Evolutionary conservation across 2,797 vertebrate species (phyloP), one percentile per base, ranked within the genome.

Genomic region (Novumbra hubbsi): DNA sequence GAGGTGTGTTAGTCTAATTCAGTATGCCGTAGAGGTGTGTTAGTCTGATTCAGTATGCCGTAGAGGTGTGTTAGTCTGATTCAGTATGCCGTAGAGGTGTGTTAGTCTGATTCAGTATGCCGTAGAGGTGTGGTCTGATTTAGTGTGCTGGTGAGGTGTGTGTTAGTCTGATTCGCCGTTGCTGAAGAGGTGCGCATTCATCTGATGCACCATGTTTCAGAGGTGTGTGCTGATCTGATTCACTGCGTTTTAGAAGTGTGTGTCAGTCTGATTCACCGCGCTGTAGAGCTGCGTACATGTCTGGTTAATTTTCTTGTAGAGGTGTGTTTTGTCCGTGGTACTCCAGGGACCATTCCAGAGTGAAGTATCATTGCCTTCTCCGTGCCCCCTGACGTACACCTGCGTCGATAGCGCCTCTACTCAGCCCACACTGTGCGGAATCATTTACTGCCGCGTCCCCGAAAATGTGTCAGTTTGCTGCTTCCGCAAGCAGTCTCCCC

Each of bases 341-440:
- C n/a, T 60, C 55, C n/a, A 3, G n/a, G 55, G 12, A 41, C n/a
- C 34, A 21, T 41, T 17, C 67, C 65, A 72, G 62, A 80, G 70
- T 81, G 80, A 74, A 84, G 68, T 85, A 78, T 83, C 83, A 88
- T 89, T 91, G 90, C 91, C 83, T 89, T 86, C 80, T 78, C 85
- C 84, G 69, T 71, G 55, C 55, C 75, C 77, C 79, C 70, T 69
- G 80, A 84, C 86, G 87, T 74, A 81, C 72, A 69, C 88, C 82
- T 80, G 69, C 69, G 76, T 80, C 52, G 85, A 89, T 76, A 83
- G 80, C 83, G 24, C 55, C 74, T 87, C 81, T 80, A 77, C 81
- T 73, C 82, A 86, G 84, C 79, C 77, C 78, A 82, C 81, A 86
- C 82, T 84, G 86, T 89, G 78, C 79, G 79, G 79, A 80, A 82